Evolutionary conservation across 2,888 invertebrate genomes (phyloP).

Genomic region (Drosophila sordidapex): DNA sequence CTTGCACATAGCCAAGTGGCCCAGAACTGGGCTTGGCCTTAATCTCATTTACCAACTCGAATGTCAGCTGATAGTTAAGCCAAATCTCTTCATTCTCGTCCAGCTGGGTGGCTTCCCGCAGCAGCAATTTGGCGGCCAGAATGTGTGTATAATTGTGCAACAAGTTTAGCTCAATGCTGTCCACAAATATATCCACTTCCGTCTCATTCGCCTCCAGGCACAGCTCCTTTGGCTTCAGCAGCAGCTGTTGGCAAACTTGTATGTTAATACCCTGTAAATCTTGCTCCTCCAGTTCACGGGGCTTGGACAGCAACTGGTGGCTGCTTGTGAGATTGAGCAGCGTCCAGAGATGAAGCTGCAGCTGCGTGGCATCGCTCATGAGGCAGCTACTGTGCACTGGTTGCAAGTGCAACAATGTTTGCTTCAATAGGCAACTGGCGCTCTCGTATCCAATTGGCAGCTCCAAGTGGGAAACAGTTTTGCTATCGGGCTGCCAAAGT

Average conservation of each 20-base stretch:
- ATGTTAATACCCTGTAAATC: constrained; percentile 32
- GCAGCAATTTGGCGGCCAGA: constrained; percentile 35
- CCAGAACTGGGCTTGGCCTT: constrained; percentile 66
- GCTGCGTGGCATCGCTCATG: constrained; percentile 40
- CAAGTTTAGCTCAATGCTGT: constrained; percentile 53
- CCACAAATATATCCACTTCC: constrained; percentile 37
- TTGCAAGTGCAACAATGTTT: constrained; percentile 77
- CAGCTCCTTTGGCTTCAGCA: not conserved
- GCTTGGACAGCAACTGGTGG: constrained; percentile 58
- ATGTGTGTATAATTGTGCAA: constrained; percentile 70
- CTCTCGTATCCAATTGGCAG: constrained; percentile 76
- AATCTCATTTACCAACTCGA: constrained; percentile 31
- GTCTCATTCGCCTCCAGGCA: constrained; percentile 53
- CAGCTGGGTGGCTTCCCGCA: constrained; percentile 19
- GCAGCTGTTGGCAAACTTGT: constrained; percentile 46
- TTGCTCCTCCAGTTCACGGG: constrained; percentile 51
- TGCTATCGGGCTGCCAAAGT: constrained; percentile 61
- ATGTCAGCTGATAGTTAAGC: constrained; percentile 70
- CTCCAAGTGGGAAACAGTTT: constrained; percentile 54
- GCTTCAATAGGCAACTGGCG: constrained; percentile 71
- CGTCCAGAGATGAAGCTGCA: constrained; percentile 49
- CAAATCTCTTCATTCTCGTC: constrained; percentile 55
- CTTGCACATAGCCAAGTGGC: constrained; percentile 79
- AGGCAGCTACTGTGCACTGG: constrained; percentile 62
- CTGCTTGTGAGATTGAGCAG: constrained; percentile 56